Percentiles rank a stretch among this genome's conserved stretches.
Evolutionary conservation across 2,888 invertebrate genomes (phyloP).

Genomic region (Synanthedon myopaeformis): DNA sequence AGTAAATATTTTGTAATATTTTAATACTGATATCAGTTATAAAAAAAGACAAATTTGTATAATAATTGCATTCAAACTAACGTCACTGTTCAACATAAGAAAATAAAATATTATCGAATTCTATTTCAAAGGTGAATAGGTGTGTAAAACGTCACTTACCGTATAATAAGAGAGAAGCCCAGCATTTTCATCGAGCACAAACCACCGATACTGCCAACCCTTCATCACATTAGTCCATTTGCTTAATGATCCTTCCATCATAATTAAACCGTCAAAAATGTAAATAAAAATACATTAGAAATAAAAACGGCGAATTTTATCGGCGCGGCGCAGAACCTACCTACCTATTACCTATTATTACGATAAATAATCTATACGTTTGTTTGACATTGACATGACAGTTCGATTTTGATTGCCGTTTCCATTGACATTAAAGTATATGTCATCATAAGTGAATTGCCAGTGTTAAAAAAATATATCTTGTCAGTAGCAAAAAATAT

Average conservation of each 20-base stretch:
- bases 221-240: constrained; percentile 99
- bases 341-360: constrained; percentile 12
- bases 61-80: no score
- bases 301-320: constrained; percentile 48
- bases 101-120: no score
- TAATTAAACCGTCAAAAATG: constrained; percentile 41
- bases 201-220: constrained; percentile 99
- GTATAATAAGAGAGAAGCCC: constrained; percentile 98
- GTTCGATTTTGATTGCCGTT: no score
- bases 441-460: no score
- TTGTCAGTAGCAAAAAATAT: no score
- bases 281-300: constrained; percentile 46
- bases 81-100: no score
- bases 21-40: no score
- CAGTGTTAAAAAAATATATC: no score
- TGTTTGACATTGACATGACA: constrained; percentile 28
- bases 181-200: constrained; percentile 96
- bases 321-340: constrained; percentile 34
- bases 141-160: constrained; percentile 74
- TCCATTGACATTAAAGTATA: no score
- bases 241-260: constrained; percentile 94
- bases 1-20: no score
- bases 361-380: constrained; percentile 58
- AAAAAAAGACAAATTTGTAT: no score
- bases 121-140: neutral